Percentiles rank a stretch among this genome's conserved stretches.
phyloP scores from a whole-genome alignment of 2,888 invertebrate species.

The Achlya flavicornis region DNA sequence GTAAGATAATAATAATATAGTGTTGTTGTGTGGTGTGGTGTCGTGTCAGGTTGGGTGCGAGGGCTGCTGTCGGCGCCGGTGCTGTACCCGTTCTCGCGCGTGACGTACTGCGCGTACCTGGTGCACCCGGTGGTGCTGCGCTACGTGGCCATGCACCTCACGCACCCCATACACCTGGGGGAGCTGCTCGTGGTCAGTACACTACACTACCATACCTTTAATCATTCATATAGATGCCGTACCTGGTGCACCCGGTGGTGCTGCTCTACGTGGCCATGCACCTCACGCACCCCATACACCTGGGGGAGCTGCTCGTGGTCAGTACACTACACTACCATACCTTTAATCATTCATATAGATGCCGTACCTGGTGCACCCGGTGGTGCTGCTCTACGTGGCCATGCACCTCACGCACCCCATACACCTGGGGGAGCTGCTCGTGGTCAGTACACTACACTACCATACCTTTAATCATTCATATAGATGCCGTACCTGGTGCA shows the following conservation, averaged over 20 bases:
- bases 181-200: slow-evolving; percentile 88
- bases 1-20: no score
- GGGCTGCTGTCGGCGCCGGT: slow-evolving; percentile 89
- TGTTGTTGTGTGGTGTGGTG: not conserved
- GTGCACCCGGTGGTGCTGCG: slow-evolving; percentile 93
- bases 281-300: slow-evolving; percentile 91
- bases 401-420: slow-evolving; percentile 93
- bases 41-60: slow-evolving; percentile 84
- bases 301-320: slow-evolving; percentile 91
- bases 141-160: slow-evolving; percentile 91
- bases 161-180: slow-evolving; percentile 92
- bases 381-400: slow-evolving; percentile 90
- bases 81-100: slow-evolving; percentile 92
- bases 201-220: not conserved
- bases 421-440: slow-evolving; percentile 90
- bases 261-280: slow-evolving; percentile 92
- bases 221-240: slow-evolving; percentile 69
- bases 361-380: slow-evolving; percentile 91
- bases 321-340: slow-evolving; percentile 42
- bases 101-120: slow-evolving; percentile 94
- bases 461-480: not conserved
- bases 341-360: no score
- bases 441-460: slow-evolving; percentile 79
- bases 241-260: slow-evolving; percentile 92
- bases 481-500: slow-evolving; percentile 88